phyloP scores from a whole-genome alignment of 1,140 invertebrate genomes.

The Hyposmocoma kahamanoa region DNA sequence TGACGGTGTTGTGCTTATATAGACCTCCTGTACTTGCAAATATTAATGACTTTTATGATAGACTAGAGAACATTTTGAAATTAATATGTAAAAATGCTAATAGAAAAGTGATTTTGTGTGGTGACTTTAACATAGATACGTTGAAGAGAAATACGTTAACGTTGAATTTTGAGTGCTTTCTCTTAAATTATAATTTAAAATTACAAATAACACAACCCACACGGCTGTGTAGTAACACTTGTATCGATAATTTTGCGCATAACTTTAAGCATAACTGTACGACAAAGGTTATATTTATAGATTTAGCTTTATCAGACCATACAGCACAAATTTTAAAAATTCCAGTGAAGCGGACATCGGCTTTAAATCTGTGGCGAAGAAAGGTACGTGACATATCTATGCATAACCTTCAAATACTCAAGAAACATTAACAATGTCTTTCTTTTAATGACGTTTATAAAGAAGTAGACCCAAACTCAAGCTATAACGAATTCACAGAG shows the following conservation, averaged over 20 bases:
- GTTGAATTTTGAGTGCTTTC: constrained; percentile 11
- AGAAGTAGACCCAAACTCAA: neutral
- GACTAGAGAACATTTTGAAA: constrained; percentile 5
- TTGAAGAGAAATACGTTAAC: constrained; percentile 9
- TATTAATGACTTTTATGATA: constrained; percentile 7
- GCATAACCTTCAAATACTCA: constrained; percentile 5
- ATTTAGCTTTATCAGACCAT: constrained; percentile 18
- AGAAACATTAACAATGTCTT: neutral
- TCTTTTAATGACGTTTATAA: neutral
- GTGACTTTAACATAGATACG: constrained; percentile 20
- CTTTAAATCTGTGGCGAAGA: neutral
- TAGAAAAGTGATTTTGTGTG: constrained; percentile 9
- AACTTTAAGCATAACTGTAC: constrained; percentile 7
- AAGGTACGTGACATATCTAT: neutral
- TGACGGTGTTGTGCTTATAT: constrained; percentile 20
- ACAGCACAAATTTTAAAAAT: constrained; percentile 7
- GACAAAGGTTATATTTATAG: constrained; percentile 12
- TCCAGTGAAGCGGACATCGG: neutral
- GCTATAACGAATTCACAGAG: neutral
- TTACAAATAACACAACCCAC: constrained; percentile 15
- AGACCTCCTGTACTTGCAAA: constrained; percentile 10
- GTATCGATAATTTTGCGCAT: constrained; percentile 20
- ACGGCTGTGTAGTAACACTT: constrained; percentile 11
- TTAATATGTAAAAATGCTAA: neutral
- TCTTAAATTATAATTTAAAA: constrained; percentile 15